Evolutionary conservation across 2,888 invertebrate genomes (phyloP).

Genomic region (Camponotus fellah): DNA sequence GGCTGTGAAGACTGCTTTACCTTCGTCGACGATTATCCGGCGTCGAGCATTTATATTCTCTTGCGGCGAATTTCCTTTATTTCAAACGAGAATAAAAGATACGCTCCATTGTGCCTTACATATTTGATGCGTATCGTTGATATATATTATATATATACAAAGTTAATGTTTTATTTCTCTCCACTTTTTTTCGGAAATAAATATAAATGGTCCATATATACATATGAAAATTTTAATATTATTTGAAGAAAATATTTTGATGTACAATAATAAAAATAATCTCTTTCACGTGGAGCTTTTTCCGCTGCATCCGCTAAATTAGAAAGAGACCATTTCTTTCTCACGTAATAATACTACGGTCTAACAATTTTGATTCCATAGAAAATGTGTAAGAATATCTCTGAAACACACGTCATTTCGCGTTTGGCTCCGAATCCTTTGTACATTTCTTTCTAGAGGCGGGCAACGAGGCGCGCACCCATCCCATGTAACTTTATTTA

Average conservation of each 20-base stretch:
- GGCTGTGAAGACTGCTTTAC: conserved; percentile 34
- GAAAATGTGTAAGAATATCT: conserved; percentile 25
- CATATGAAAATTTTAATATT: background rate
- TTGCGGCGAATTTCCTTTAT: conserved; percentile 37
- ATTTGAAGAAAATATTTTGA: background rate
- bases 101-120: background rate
- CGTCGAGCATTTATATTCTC: conserved; percentile 45
- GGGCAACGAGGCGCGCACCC: conserved; percentile 34
- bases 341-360: background rate
- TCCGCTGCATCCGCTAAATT: background rate
- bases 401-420: conserved; percentile 43
- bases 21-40: conserved; percentile 42
- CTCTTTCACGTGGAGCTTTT: background rate
- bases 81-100: conserved; percentile 43
- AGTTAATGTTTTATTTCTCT: conserved; percentile 5
- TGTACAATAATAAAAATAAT: background rate
- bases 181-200: background rate
- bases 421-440: conserved; percentile 12
- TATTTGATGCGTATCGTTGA: conserved; percentile 20
- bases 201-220: background rate
- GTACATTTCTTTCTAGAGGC: background rate
- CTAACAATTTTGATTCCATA: background rate
- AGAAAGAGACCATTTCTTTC: background rate
- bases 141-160: background rate
- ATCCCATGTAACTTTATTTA: conserved; percentile 50